Conservation (phyloP, 2,113 vertebrate genomes). For the Glaucidium brasilianum region DNA sequence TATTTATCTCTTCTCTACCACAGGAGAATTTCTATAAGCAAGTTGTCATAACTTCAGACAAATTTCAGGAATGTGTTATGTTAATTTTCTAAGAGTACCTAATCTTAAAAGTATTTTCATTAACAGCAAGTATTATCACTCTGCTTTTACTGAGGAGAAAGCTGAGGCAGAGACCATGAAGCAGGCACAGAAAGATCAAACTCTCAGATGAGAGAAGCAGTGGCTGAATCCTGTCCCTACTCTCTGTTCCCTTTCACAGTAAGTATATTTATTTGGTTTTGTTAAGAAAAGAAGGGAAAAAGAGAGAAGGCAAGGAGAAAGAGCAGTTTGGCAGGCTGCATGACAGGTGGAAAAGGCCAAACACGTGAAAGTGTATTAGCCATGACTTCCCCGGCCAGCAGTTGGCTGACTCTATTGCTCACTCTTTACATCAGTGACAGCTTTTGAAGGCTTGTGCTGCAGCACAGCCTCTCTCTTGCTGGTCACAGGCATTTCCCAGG, state of each 20-base stretch:
- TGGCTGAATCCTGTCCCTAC: not conserved
- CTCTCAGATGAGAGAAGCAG: not conserved
- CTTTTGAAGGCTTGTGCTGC: not conserved
- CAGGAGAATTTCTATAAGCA: constrained; percentile 8
- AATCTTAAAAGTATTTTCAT: not conserved
- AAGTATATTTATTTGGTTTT: not conserved
- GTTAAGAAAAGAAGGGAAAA: not conserved
- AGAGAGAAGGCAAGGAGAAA: not conserved
- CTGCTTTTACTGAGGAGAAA: not conserved
- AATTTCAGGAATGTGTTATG: not conserved
- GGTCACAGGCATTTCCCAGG: not conserved
- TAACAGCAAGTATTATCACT: not conserved
- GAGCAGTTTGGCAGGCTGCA: not conserved
- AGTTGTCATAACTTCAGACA: not conserved
- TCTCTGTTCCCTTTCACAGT: not conserved
- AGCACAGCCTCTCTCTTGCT: not conserved
- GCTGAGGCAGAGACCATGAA: not conserved
- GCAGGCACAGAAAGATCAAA: not conserved
- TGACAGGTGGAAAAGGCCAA: not conserved
- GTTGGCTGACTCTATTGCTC: not conserved
- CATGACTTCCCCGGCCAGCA: not conserved
- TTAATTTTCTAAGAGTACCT: not conserved
- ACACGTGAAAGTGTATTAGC: not conserved
- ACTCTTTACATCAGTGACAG: not conserved
- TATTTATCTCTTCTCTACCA: constrained; percentile 2